phyloP scores from a whole-genome alignment of 2,888 invertebrate species.

The Andrena fulva region DNA sequence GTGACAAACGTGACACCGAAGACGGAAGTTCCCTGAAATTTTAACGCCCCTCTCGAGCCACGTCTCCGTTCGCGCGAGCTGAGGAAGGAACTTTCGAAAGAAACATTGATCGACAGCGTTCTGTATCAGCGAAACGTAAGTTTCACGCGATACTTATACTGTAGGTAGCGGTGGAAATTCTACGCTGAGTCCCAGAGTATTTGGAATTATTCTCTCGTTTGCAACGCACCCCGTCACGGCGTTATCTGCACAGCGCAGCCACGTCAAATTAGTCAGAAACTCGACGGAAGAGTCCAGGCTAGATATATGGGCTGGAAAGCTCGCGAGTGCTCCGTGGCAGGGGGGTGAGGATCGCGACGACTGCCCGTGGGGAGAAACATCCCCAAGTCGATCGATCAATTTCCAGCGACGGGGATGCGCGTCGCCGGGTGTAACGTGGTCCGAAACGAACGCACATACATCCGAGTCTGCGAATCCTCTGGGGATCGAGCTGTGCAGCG shows the following conservation, averaged over 20 bases:
- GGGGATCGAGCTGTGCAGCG: slow-evolving; percentile 21
- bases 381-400: slow-evolving; percentile 66
- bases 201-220: too few species aligned
- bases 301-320: neutral
- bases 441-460: slow-evolving; percentile 14
- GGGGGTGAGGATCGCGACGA: slow-evolving; percentile 2
- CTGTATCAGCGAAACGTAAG: neutral
- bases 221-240: too few species aligned
- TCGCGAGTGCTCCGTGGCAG: neutral
- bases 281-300: neutral
- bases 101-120: neutral
- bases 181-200: too few species aligned
- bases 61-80: neutral
- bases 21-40: neutral
- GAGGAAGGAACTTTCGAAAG: neutral
- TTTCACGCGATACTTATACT: neutral
- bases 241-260: too few species aligned
- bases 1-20: slow-evolving; percentile 15
- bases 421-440: slow-evolving; percentile 10
- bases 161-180: too few species aligned
- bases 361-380: slow-evolving; percentile 33
- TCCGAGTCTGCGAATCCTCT: slow-evolving; percentile 39
- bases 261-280: slow-evolving; percentile 13
- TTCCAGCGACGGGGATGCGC: slow-evolving; percentile 47
- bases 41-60: neutral